Evolutionary conservation across 1,140 invertebrate genomes (phyloP).

Genomic region (Pseudomyrmex flavicornis): DNA sequence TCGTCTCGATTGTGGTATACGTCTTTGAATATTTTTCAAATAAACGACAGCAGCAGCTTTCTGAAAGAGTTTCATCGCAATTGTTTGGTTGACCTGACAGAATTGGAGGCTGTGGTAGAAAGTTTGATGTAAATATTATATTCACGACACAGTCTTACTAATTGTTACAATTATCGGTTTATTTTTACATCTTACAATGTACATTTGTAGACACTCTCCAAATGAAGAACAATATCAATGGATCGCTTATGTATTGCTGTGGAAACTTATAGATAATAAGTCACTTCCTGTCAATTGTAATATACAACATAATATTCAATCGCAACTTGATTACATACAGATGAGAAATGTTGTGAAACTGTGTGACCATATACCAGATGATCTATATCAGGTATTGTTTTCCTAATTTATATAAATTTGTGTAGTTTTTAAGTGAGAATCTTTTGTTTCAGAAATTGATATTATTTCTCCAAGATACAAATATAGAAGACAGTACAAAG

Average conservation of each 20-base stretch:
- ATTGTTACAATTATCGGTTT: not conserved
- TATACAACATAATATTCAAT: conserved; percentile 36
- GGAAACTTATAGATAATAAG: conserved; percentile 35
- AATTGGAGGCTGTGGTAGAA: conserved; percentile 44
- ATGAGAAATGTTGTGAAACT: conserved; percentile 58
- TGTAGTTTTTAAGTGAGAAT: not conserved
- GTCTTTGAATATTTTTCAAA: conserved; percentile 50
- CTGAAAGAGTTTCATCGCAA: conserved; percentile 34
- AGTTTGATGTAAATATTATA: conserved; percentile 56
- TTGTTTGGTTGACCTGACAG: conserved; percentile 33
- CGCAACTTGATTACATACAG: conserved; percentile 50
- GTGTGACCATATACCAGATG: conserved; percentile 30
- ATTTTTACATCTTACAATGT: not conserved
- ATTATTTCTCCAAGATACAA: not conserved
- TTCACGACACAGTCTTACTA: not conserved
- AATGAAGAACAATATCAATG: conserved; percentile 50
- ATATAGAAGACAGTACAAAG: not conserved
- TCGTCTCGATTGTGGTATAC: conserved; percentile 68
- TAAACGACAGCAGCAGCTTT: conserved; percentile 1
- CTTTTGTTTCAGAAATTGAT: conserved; percentile 20
- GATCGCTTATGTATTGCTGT: conserved; percentile 57
- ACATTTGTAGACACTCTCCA: conserved; percentile 35
- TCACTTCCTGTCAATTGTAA: not conserved
- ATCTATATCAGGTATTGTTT: conserved; percentile 34
- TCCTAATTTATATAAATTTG: not conserved